Base-by-base conservation (phyloP, 1,140 invertebrate genomes). In the Drosophila ohnishii region DNA sequence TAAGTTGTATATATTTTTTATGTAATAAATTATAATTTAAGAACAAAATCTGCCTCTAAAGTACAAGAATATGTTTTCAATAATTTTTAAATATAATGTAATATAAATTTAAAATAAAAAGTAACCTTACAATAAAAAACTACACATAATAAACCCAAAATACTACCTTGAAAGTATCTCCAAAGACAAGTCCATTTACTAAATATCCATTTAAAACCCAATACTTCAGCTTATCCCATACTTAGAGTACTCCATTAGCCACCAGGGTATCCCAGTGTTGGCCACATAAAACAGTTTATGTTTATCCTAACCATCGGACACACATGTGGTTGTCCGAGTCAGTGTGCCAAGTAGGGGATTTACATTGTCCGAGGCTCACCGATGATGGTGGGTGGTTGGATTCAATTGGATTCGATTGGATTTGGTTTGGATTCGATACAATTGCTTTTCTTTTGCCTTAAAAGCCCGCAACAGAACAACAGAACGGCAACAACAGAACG, bases 341-440 rank as follows among this genome's bases (percentile, higher is more conserved):
- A 50, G 53, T 77, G 80, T 76, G 63, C 69, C 73, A 78, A 83
- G 60, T 75, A 58, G 72, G 70, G 56, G 56, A 57, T 32, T 55
- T 58, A 67, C 76, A 84, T 84, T 83, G 72, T 80, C 60, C 64
- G 19, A 30, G 57, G 59, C 45, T 66, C 48, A 10, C 34, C 25
- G 32, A 19, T 63, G 58, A 65, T 75, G 80, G 80, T 84, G 80
- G 80, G 80, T 84, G 80, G 80, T 44, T 84, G 64, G 32, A 22
- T 61, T 22, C 50, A 35, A 19, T 40, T 66, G 47, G 34, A 57
- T 78, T 75, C 50, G 35, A 39, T 39, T 51, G 48, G 32, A 53
- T 53, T 47, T 79, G 70, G 39, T 28, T 61, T 16, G 59, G 25
- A 19, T 35, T 75, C 47, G 9, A 58, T 73, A 60, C 51, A 37